Conservation (phyloP, 2,888 invertebrate species). For the Thecophora atra region DNA sequence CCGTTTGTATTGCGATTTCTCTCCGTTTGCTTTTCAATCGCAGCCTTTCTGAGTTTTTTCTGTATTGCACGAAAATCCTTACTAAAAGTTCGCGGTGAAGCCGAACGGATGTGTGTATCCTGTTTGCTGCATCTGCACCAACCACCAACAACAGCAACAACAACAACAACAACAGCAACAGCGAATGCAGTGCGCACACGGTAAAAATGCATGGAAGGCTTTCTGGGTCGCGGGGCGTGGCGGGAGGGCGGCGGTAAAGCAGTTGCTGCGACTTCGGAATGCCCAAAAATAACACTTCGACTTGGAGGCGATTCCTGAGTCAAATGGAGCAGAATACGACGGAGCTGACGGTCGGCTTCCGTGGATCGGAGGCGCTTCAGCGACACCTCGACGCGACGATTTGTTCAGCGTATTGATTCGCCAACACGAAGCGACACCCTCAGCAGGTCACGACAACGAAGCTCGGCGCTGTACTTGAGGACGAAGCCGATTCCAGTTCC, state of each 20-base stretch:
- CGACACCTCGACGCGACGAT: background rate
- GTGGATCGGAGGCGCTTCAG: background rate
- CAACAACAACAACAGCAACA: constrained; percentile 51
- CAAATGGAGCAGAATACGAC: background rate
- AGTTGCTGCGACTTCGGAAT: background rate
- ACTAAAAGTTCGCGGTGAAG: constrained; percentile 33
- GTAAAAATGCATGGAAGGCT: constrained; percentile 15
- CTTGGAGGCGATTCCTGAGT: background rate
- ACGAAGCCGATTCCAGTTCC: constrained; percentile 32
- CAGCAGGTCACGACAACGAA: constrained; percentile 8
- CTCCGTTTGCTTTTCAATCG: constrained; percentile 18
- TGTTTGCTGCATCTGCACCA: constrained; percentile 41
- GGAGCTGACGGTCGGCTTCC: background rate
- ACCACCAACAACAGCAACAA: constrained; percentile 41
- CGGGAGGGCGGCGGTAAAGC: background rate
- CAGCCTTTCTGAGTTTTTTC: constrained; percentile 41
- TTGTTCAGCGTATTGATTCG: constrained; percentile 2
- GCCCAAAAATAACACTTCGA: background rate
- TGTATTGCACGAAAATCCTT: constrained; percentile 47
- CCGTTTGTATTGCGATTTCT: constrained; percentile 15
- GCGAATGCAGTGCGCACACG: constrained; percentile 45
- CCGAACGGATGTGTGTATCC: constrained; percentile 45
- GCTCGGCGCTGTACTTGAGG: background rate
- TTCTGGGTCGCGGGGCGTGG: background rate
- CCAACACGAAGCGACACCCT: constrained; percentile 20